A percentile compares a stretch with the other conserved stretches of the same genome.
Evolutionary conservation across 2,797 vertebrate genomes (phyloP).

Genomic region (Decapterus maruadsi): DNA sequence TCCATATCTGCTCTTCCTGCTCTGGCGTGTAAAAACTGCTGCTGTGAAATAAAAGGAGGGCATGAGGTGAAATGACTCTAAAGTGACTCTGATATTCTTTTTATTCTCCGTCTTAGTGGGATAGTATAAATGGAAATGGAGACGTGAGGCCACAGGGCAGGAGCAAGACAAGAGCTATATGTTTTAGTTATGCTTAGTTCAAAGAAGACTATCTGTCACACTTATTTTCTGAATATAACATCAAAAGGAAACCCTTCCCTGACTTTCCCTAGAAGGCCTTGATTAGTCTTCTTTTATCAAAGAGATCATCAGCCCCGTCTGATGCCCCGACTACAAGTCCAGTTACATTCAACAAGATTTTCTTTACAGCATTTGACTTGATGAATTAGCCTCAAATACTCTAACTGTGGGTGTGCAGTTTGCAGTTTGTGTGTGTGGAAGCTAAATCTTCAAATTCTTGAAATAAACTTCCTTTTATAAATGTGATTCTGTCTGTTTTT

Average conservation of each 20-base stretch:
- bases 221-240: neutral
- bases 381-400: neutral
- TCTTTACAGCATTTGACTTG: neutral
- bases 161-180: neutral
- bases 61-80: no score
- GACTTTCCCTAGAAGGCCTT: neutral
- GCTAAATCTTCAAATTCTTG: neutral
- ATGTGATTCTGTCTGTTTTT: neutral
- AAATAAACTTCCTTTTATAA: neutral
- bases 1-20: neutral
- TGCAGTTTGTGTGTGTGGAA: neutral
- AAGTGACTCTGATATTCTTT: neutral
- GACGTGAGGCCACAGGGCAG: neutral
- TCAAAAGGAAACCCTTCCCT: neutral
- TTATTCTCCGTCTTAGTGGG: neutral
- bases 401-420: neutral
- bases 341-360: neutral
- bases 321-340: neutral
- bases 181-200: neutral
- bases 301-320: no score
- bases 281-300: neutral
- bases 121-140: neutral
- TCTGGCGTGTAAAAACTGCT: neutral
- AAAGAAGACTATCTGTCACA: neutral
- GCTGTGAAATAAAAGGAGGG: neutral